Conservation (phyloP, 2,888 invertebrate species). For the Polydrusus pterygomalis region DNA sequence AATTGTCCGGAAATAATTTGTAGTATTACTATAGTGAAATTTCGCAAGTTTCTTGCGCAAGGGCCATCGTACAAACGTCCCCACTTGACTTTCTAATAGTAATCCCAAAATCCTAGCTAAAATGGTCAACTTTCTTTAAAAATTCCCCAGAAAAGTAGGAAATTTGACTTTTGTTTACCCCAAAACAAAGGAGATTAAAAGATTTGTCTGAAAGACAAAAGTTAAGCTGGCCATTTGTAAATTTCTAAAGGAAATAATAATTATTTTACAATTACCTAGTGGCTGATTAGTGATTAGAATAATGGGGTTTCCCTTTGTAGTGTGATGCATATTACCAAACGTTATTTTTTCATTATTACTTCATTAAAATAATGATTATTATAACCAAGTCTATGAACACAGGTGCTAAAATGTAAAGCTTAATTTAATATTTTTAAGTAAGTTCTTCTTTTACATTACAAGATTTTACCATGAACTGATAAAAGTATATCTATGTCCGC, state of each 20-base stretch:
- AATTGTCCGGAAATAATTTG: too few relatives aligned
- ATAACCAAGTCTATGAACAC: background rate
- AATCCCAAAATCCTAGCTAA: background rate
- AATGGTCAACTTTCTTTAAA: conserved; percentile 6
- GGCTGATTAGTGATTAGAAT: background rate
- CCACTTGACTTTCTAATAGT: background rate
- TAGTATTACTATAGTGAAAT: too few relatives aligned
- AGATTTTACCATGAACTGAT: too few relatives aligned
- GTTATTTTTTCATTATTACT: background rate
- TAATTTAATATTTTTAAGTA: too few relatives aligned
- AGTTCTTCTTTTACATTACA: too few relatives aligned
- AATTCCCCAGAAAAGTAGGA: conserved; percentile 6
- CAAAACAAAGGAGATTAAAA: conserved; percentile 11
- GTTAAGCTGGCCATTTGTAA: background rate
- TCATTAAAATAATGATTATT: background rate
- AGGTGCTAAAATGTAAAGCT: conserved; percentile 6
- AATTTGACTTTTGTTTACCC: conserved; percentile 1
- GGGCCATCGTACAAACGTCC: background rate
- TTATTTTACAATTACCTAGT: conserved; percentile 11
- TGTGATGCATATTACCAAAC: background rate
- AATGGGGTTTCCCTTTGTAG: background rate
- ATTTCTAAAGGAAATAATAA: conserved; percentile 3
- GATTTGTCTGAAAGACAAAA: conserved; percentile 11
- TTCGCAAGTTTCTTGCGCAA: too few relatives aligned
- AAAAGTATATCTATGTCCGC: too few relatives aligned